Base-by-base conservation (phyloP, 2,113 vertebrate genomes). In the Castor canadensis region DNA sequence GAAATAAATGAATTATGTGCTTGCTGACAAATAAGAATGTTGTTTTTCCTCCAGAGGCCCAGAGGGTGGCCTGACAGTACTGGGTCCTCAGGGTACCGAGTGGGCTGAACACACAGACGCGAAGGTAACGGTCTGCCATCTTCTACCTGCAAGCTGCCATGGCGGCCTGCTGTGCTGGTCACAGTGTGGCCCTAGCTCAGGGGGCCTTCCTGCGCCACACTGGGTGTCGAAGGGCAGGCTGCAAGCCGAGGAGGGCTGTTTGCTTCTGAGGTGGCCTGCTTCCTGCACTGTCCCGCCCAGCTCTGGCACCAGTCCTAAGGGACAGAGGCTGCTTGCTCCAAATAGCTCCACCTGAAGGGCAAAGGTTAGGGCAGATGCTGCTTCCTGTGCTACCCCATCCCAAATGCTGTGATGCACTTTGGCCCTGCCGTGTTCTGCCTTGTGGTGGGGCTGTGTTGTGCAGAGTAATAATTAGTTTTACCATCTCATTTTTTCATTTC, bases 321-420 rank as follows among this genome's bases (percentile, higher is more conserved):
- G 89, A 72, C 90, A 30, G 91, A 95, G 94, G 96, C 76, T 22
- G 52, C 52, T 54, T 54, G 52, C 97, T 88, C 71, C 86, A 95
- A 84, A 89, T 89, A 96, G n/a, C 97, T 96, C 98, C 97, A 96
- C 97, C 97, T 96, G 93, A 72, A 93, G 97, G 95, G 96, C 96
- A 96, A 93, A 98, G 97, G 95, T 96, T 81, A 91, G 98, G 96
- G 97, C 64, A 94, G 97, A 82, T 96, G 35, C 91, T 49, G 75
- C 94, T 97, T 98, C 97, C 98, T 97, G 81, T 67, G 38, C 93
- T 84, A 89, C 83, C 22, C 2, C 81, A 83, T n/a, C 94, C 96
- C 6, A 24, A 26, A 1, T 5, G 15, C 1, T 1, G 56, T 17
- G 9, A 3, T 35, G 47, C 20, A 11, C 64, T 56, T 22, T 2